phyloP scores from a whole-genome alignment of 2,888 invertebrate species.

The Octonoba sinensis region DNA sequence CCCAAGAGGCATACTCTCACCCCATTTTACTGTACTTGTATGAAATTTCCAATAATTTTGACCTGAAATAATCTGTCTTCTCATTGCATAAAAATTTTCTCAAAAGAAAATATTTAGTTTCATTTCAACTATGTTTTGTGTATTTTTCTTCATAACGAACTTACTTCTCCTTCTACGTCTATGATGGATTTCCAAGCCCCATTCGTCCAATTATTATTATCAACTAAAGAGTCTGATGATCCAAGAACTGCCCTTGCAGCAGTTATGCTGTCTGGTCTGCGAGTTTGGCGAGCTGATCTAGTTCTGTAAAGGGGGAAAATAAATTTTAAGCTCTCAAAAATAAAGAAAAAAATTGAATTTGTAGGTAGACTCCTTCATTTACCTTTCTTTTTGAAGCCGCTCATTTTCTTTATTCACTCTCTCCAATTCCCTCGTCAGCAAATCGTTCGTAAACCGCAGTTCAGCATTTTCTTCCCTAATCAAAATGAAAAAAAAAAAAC shows the following conservation, averaged over 20 bases:
- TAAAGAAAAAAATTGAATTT: too few species aligned
- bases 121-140: too few species aligned
- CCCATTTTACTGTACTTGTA: too few species aligned
- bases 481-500: not conserved
- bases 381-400: conserved; percentile 74
- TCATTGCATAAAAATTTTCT: too few species aligned
- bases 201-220: conserved; percentile 38
- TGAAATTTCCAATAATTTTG: too few species aligned
- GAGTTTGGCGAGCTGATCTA: conserved; percentile 28
- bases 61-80: too few species aligned
- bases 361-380: not conserved
- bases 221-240: conserved; percentile 53
- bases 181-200: conserved; percentile 57
- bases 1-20: too few species aligned
- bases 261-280: conserved; percentile 34
- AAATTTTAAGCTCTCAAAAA: too few species aligned
- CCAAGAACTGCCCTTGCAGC: conserved; percentile 49
- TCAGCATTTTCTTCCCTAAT: conserved; percentile 87
- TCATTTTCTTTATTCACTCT: conserved; percentile 92
- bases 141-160: not conserved
- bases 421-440: conserved; percentile 88
- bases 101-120: too few species aligned
- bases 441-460: conserved; percentile 82
- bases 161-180: conserved; percentile 52
- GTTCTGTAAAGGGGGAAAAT: conserved; percentile 17